Percentiles rank a stretch among this genome's conserved stretches.
phyloP scores from a whole-genome alignment of 2,113 vertebrate genomes.

The Limanda limanda region DNA sequence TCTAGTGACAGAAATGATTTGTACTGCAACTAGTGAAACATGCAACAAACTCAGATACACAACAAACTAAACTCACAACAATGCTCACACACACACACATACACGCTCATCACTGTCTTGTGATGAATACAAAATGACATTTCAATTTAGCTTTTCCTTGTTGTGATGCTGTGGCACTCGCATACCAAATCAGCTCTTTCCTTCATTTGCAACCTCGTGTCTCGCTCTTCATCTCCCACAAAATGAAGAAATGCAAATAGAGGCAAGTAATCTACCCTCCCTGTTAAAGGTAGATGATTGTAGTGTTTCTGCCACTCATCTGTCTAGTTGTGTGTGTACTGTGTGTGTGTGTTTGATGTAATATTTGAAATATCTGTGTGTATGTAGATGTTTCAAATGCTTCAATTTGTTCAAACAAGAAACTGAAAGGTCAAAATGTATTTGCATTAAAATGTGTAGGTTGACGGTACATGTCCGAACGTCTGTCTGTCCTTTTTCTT shows the following conservation, averaged over 20 bases:
- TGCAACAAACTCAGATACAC: not conserved
- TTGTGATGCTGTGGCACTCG: constrained; percentile 46
- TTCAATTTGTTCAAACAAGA: not conserved
- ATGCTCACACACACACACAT: too few species aligned
- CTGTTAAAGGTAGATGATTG: not conserved
- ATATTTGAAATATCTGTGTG: not conserved
- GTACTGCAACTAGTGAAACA: not conserved
- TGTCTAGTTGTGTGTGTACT: not conserved
- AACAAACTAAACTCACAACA: not conserved
- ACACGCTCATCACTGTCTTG: constrained; percentile 1
- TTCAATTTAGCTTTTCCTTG: constrained; percentile 63
- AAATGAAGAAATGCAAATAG: constrained; percentile 55
- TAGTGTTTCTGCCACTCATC: constrained; percentile 17
- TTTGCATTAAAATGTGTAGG: not conserved
- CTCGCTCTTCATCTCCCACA: constrained; percentile 27
- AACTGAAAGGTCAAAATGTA: not conserved
- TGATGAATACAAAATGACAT: constrained; percentile 65
- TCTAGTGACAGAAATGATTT: constrained; percentile 21
- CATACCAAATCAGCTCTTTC: constrained; percentile 53
- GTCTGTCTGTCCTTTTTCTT: not conserved
- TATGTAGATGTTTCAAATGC: not conserved
- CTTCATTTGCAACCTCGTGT: constrained; percentile 38
- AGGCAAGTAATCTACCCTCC: not conserved
- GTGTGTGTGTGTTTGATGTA: not conserved
- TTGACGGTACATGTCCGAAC: not conserved